phyloP scores from a whole-genome alignment of 2,888 invertebrate species.

The Drosophila macrothrix region DNA sequence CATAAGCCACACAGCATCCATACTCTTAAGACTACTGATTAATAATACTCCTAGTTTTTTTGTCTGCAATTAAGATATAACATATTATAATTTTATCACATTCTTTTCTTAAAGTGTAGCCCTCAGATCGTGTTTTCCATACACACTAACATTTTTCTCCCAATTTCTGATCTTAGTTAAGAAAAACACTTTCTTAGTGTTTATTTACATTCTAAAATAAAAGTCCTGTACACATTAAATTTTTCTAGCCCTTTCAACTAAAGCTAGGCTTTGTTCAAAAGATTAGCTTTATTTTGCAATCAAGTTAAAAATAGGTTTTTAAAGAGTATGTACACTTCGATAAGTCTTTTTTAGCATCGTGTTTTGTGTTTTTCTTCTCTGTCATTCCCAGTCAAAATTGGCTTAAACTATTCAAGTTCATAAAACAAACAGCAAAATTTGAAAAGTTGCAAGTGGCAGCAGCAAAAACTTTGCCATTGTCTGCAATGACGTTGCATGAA shows the following conservation, averaged over 20 bases:
- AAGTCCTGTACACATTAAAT: neutral
- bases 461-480: conserved; percentile 52
- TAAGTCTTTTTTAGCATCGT: neutral
- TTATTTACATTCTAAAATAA: neutral
- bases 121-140: neutral
- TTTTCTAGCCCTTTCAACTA: too few species aligned
- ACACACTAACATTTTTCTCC: neutral
- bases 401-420: conserved; percentile 67
- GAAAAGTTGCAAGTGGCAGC: conserved; percentile 60
- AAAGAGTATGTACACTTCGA: conserved; percentile 19
- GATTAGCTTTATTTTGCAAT: neutral
- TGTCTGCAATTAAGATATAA: neutral
- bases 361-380: neutral
- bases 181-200: neutral
- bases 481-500: conserved; percentile 54
- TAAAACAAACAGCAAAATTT: conserved; percentile 56
- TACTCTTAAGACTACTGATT: neutral
- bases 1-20: neutral
- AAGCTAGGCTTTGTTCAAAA: neutral
- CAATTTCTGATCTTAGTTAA: neutral
- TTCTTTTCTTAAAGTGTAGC: neutral
- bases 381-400: conserved; percentile 43
- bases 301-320: neutral
- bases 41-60: neutral
- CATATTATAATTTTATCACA: neutral